Evolutionary conservation across 2,888 invertebrate genomes (phyloP).

Genomic region (Andrena haemorrhoa): DNA sequence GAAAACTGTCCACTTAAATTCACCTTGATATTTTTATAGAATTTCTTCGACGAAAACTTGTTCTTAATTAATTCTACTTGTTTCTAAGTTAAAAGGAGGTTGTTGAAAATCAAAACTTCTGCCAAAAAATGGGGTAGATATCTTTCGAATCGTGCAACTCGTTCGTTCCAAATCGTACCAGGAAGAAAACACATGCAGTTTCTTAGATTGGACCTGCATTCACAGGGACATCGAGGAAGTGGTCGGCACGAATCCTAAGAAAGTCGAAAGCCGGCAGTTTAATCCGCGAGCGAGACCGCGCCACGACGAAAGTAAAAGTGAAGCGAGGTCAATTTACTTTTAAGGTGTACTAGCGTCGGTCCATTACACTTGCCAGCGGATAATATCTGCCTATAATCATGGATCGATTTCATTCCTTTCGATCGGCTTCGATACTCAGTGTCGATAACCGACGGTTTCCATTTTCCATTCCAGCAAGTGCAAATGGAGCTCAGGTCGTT

Average conservation of each 20-base stretch:
- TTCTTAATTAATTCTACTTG: too few species aligned
- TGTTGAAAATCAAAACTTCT: background rate
- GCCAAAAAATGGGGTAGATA: background rate
- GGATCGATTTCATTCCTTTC: constrained; percentile 58
- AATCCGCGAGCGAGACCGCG: constrained; percentile 8
- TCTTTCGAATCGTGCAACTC: background rate
- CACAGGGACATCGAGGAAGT: constrained; percentile 18
- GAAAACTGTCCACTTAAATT: too few species aligned
- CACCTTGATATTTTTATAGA: too few species aligned
- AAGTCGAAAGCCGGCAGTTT: constrained; percentile 17
- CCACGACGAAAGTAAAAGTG: constrained; percentile 74
- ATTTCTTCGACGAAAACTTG: too few species aligned
- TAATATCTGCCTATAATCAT: constrained; percentile 59
- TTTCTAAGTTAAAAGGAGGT: too few species aligned
- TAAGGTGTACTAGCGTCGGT: constrained; percentile 51
- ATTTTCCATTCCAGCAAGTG: constrained; percentile 28
- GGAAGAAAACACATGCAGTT: background rate
- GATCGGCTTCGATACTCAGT: constrained; percentile 31
- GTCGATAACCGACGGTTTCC: constrained; percentile 45
- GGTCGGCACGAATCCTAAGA: constrained; percentile 15
- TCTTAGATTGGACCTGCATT: background rate
- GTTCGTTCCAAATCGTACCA: background rate
- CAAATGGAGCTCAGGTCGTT: background rate
- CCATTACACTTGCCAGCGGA: constrained; percentile 44
- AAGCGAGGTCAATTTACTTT: constrained; percentile 71